These are phyloP conservation scores for Dendropsophus ebraccatus DNA, from an alignment of 2,113 vertebrate genomes.

Conservation along the genomic window DNA sequence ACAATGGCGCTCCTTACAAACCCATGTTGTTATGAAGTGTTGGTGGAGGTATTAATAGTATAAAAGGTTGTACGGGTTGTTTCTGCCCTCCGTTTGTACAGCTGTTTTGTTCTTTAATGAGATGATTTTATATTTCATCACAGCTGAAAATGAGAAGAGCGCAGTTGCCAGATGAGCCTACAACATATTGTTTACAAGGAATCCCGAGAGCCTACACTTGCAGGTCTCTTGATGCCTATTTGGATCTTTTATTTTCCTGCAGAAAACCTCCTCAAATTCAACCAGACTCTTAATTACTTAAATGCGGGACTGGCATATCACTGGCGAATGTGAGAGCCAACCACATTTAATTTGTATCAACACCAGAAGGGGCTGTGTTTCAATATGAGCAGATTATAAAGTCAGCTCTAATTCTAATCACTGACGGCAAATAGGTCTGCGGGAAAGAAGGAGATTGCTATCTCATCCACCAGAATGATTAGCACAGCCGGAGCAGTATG, in stretches of 20 bases:
- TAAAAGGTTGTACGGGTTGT: neutral
- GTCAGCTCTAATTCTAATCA: slow-evolving; percentile 29
- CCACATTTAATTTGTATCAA: slow-evolving; percentile 56
- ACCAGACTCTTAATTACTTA: slow-evolving; percentile 43
- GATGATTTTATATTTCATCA: neutral
- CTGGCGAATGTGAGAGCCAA: slow-evolving; percentile 38
- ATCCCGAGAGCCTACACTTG: neutral
- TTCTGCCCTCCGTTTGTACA: neutral
- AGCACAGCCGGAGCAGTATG: slow-evolving; percentile 31
- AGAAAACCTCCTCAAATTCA: slow-evolving; percentile 22
- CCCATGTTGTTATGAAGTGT: neutral
- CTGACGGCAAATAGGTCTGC: slow-evolving; percentile 33
- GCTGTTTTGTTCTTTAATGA: slow-evolving; percentile 23
- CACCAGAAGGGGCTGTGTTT: slow-evolving; percentile 47
- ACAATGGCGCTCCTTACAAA: neutral
- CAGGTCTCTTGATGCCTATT: slow-evolving; percentile 46
- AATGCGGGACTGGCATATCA: slow-evolving; percentile 46
- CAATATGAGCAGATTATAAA: slow-evolving; percentile 31
- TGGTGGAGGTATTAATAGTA: neutral
- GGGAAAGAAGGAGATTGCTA: slow-evolving; percentile 16
- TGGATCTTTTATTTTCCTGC: slow-evolving; percentile 20
- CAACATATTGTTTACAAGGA: slow-evolving; percentile 48
- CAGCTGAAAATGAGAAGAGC: neutral
- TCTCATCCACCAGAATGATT: slow-evolving; percentile 41
- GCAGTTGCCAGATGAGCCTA: slow-evolving; percentile 31